Evolutionary conservation across 2,888 invertebrate genomes (phyloP).

Genomic region (Lycophotia porphyrea): DNA sequence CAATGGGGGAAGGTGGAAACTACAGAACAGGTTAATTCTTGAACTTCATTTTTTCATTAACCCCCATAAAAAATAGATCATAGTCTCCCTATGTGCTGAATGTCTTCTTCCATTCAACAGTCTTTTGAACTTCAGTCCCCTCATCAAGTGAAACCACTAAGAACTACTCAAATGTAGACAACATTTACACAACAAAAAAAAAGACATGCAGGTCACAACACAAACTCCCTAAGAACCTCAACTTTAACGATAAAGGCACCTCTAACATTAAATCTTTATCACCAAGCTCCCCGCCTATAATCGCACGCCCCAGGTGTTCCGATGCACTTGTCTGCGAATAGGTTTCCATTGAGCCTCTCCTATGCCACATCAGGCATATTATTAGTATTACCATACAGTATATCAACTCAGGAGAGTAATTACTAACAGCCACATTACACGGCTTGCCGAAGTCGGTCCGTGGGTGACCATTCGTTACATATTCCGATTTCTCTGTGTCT

Average conservation of each 20-base stretch:
- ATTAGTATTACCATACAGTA: conserved; percentile 1
- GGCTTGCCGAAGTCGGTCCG: background rate
- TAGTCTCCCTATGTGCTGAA: background rate
- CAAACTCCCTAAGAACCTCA: conserved; percentile 6
- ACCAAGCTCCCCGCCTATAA: conserved; percentile 64
- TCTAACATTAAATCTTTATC: conserved; percentile 38
- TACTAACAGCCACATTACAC: background rate
- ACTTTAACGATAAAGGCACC: conserved; percentile 42
- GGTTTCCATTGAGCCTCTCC: conserved; percentile 69
- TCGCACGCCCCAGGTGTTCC: conserved; percentile 65
- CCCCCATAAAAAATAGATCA: background rate
- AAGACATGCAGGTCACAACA: conserved; percentile 7
- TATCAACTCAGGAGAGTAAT: background rate
- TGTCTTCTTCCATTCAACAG: background rate
- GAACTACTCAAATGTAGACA: background rate
- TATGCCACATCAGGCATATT: background rate
- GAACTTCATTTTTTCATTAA: too few relatives aligned
- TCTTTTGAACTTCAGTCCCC: background rate
- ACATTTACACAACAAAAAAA: background rate
- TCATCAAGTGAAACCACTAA: background rate
- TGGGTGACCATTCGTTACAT: background rate
- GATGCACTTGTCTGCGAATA: conserved; percentile 73
- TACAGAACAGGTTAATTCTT: background rate
- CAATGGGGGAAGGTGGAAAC: background rate
- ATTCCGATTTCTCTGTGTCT: background rate